Percentiles rank a stretch among this genome's conserved stretches.
phyloP scores from a whole-genome alignment of 2,888 invertebrate species.

The Omphaloscelis lunosa region DNA sequence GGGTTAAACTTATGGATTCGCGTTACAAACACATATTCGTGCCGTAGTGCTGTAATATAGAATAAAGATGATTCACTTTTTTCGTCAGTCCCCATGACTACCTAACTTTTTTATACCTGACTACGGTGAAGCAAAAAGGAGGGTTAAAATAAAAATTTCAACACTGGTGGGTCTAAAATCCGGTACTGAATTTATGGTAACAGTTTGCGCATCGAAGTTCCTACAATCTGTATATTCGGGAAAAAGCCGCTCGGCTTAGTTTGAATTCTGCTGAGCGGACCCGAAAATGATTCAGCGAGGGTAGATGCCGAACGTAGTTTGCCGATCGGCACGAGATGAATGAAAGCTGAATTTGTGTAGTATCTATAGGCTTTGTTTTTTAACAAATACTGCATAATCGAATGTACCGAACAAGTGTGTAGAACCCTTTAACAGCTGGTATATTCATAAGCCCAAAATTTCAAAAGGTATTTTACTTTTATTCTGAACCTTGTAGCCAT shows the following conservation, averaged over 20 bases:
- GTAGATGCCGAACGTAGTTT: neutral
- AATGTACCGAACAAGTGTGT: neutral
- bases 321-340: neutral
- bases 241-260: neutral
- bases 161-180: neutral
- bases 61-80: too few relatives aligned
- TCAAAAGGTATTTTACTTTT: neutral
- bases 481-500: constrained; percentile 6
- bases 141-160: neutral
- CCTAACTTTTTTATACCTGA: too few relatives aligned
- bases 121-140: too few relatives aligned
- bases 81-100: too few relatives aligned
- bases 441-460: constrained; percentile 2
- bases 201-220: too few relatives aligned
- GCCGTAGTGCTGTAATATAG: too few relatives aligned
- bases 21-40: too few relatives aligned
- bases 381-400: neutral
- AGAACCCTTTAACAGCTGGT: neutral
- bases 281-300: neutral
- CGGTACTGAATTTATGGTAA: too few relatives aligned
- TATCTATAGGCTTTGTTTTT: neutral
- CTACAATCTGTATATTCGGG: too few relatives aligned
- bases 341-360: neutral
- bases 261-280: neutral
- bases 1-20: too few relatives aligned